phyloP scores from a whole-genome alignment of 2,888 invertebrate species.

The Thumatha senex region DNA sequence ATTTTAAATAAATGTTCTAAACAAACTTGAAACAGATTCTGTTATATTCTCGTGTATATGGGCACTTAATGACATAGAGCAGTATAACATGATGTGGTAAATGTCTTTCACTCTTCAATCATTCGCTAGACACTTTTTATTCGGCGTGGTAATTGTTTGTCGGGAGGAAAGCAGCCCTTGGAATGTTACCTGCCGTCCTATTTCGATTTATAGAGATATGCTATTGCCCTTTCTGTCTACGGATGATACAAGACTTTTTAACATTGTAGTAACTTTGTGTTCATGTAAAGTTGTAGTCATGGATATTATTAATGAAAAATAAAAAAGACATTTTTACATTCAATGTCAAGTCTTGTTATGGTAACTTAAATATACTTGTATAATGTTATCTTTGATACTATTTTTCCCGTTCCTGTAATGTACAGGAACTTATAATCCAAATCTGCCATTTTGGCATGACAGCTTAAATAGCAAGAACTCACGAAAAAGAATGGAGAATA shows the following conservation, averaged over 20 bases:
- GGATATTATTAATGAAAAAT: not conserved
- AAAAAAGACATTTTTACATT: not conserved
- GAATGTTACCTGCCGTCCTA: slow-evolving; percentile 63
- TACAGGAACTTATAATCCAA: no score
- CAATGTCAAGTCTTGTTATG: not conserved
- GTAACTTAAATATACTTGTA: no score
- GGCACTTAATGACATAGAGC: slow-evolving; percentile 33
- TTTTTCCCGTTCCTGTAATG: no score
- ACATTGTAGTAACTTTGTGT: slow-evolving; percentile 4
- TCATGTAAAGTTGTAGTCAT: not conserved
- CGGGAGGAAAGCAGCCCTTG: slow-evolving; percentile 36
- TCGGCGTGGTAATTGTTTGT: slow-evolving; percentile 49
- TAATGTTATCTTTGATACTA: no score
- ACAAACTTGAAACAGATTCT: not conserved
- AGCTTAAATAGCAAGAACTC: no score
- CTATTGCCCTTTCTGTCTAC: slow-evolving; percentile 31
- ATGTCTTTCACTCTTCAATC: slow-evolving; percentile 35
- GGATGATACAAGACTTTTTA: slow-evolving; percentile 26
- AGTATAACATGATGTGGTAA: slow-evolving; percentile 31
- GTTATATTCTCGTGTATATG: slow-evolving; percentile 33
- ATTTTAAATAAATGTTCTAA: not conserved
- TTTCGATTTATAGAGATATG: slow-evolving; percentile 37
- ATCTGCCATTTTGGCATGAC: no score
- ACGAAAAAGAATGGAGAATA: no score
- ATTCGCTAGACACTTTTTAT: slow-evolving; percentile 53